These are phyloP conservation scores for Lathamus discolor DNA, from an alignment of 2,113 vertebrate genomes.

Conservation along the genomic window DNA sequence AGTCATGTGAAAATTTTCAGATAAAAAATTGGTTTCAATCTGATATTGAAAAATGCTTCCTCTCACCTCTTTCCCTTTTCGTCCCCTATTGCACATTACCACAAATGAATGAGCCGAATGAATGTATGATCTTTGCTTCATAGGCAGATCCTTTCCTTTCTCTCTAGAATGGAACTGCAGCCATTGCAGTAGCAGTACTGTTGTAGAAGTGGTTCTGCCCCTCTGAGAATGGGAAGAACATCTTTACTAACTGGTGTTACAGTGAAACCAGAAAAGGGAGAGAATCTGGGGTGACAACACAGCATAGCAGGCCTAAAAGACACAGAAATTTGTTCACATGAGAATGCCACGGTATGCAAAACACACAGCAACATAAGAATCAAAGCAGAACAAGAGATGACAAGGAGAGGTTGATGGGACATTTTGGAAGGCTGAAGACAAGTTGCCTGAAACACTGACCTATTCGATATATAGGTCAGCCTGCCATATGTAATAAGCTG, in stretches of 20 bases:
- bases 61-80: background rate
- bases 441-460: constrained; percentile 36
- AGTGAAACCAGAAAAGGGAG: background rate
- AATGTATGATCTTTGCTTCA: background rate
- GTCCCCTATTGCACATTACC: too few species aligned
- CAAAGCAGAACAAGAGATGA: background rate
- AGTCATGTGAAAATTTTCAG: background rate
- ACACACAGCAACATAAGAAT: background rate
- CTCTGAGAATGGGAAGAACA: background rate
- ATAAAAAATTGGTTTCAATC: background rate
- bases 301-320: background rate
- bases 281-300: background rate
- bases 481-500: constrained; percentile 49
- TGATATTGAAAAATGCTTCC: background rate
- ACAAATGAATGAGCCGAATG: background rate
- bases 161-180: background rate
- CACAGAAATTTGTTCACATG: background rate
- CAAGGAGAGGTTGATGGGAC: constrained; percentile 9
- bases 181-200: too few species aligned
- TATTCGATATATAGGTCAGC: constrained; percentile 53
- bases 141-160: background rate
- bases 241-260: background rate
- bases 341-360: background rate
- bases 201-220: background rate
- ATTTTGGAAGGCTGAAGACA: constrained; percentile 25